Evolutionary conservation across 2,113 vertebrate genomes (phyloP), one percentile per base, ranked within the genome.

Genomic region (Charina bottae): DNA sequence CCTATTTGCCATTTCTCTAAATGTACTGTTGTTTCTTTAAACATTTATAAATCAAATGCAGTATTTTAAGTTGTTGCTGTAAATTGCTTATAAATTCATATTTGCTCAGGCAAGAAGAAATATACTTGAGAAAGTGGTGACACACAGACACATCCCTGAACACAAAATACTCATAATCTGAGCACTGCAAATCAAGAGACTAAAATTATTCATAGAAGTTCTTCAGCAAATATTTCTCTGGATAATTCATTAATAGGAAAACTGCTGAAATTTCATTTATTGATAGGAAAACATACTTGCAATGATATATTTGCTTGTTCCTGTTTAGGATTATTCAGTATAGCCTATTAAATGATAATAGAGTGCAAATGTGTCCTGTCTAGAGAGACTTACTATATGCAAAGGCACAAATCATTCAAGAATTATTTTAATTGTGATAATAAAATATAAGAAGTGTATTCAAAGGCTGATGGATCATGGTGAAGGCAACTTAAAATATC

Each of bases 321-420:
- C 86, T 24, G 2, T 59, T 94, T 92, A 68, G 64, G 7, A 89
- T 90, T 95, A 96, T 93, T 17, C 19, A 89, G 93, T 89, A 56
- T 21, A n/a, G 23, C 33, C 60, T 93, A 92, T 85, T 46, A 72
- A 4, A 2, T 89, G 86, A 58, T 92, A 95, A 95, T 95, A 59
- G 84, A 64, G 62, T 93, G 64, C 90, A 87, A n/a, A 37, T 6
- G 37, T 83, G 4, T 0, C 59, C 87, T 56, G 26, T 90, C 56
- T 68, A 83, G 55, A 78, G 3, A 2, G 10, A 60, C 37, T 2
- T 19, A 24, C 10, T 42, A 33, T 72, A 37, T 91, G 53, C 49
- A 86, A 83, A 33, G 93, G 37, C 85, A 88, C 42, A 92, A 54
- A 88, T 46, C 13, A 60, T 92, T 62, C 55, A 85, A 60, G n/a